phyloP scores from a whole-genome alignment of 2,888 invertebrate species.

The Operophtera brumata region DNA sequence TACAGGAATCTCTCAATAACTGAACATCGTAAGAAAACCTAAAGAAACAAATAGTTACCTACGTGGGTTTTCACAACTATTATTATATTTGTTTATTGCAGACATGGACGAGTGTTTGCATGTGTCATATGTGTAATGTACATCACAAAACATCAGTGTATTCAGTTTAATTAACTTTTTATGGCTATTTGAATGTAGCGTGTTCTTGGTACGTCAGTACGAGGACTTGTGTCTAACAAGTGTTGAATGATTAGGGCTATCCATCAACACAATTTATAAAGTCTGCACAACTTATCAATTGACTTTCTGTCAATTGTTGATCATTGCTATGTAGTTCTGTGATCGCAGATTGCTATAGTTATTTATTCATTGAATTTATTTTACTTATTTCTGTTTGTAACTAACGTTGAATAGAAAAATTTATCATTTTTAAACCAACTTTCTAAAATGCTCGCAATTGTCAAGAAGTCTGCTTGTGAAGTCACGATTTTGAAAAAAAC shows the following conservation, averaged over 20 bases:
- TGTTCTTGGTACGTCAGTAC: conserved; percentile 25
- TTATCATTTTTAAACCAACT: no score
- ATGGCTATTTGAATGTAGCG: conserved; percentile 45
- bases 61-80: background rate
- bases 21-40: background rate
- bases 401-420: no score
- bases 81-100: no score
- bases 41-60: background rate
- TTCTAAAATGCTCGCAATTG: no score
- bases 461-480: no score
- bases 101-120: background rate
- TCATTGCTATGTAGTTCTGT: no score
- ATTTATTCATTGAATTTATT: no score
- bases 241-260: conserved; percentile 21
- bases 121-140: background rate
- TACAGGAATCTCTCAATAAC: background rate
- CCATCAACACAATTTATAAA: background rate
- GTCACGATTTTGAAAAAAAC: no score
- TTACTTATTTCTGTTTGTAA: no score
- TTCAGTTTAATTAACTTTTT: conserved; percentile 52
- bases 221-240: conserved; percentile 16
- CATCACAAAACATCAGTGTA: conserved; percentile 1
- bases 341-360: background rate
- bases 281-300: background rate
- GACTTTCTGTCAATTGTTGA: no score